Conservation (phyloP, 1,140 invertebrate species). For the Pteromalus puparum region DNA sequence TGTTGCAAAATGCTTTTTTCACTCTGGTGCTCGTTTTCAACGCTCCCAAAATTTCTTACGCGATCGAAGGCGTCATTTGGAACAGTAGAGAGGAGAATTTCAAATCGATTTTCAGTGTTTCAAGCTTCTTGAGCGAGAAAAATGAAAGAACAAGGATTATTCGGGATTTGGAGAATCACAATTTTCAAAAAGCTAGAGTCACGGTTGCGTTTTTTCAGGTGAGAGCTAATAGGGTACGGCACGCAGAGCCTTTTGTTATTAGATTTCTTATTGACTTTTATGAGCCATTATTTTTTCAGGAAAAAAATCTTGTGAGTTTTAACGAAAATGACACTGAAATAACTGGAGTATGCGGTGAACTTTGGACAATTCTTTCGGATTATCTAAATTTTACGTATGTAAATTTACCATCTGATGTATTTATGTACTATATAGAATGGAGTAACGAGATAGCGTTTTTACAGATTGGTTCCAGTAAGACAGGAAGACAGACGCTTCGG, state of each 20-base stretch:
- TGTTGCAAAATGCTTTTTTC: not conserved
- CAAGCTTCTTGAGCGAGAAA: not conserved
- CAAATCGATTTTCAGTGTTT: not conserved
- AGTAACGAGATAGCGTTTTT: too few species aligned
- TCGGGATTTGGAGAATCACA: constrained; percentile 8
- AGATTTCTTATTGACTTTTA: too few species aligned
- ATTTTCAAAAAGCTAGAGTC: constrained; percentile 31
- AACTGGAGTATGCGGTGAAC: constrained; percentile 53
- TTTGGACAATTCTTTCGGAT: constrained; percentile 55
- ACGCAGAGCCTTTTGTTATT: too few species aligned
- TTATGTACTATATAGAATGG: too few species aligned
- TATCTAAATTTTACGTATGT: constrained; percentile 60
- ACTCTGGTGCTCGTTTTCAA: not conserved
- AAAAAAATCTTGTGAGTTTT: constrained; percentile 53
- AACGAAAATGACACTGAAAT: constrained; percentile 54
- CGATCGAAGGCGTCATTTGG: constrained; percentile 30
- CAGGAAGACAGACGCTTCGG: constrained; percentile 36
- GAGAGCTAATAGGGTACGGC: too few species aligned
- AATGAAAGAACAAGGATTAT: not conserved
- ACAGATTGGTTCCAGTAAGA: constrained; percentile 54
- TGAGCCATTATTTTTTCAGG: too few species aligned
- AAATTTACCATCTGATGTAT: too few species aligned
- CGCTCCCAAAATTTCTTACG: not conserved
- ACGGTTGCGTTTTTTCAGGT: constrained; percentile 13
- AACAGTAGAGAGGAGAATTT: not conserved